A percentile compares a stretch with the other conserved stretches of the same genome.
Conservation (phyloP, 1,140 invertebrate species). For the Watersipora subatra region DNA sequence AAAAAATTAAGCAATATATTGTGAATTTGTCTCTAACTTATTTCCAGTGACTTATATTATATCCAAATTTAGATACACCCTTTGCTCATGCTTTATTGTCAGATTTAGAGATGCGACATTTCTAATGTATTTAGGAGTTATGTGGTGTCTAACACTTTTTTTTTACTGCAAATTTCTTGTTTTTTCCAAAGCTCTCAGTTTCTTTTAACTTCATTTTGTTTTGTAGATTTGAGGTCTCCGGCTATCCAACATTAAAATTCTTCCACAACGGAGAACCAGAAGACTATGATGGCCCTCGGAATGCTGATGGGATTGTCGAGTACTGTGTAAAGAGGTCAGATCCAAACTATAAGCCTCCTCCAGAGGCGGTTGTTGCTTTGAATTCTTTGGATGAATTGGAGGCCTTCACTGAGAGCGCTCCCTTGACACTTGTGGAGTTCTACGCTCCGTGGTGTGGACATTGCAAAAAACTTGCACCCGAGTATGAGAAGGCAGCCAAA, state of each 20-base stretch:
- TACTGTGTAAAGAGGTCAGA: conserved; percentile 47
- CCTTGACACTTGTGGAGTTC: conserved; percentile 49
- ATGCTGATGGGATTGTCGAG: conserved; percentile 40
- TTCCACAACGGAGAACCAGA: conserved; percentile 37
- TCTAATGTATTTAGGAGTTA: no score
- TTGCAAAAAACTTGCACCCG: conserved; percentile 88
- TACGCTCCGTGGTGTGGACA: conserved; percentile 70
- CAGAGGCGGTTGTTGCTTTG: conserved; percentile 45
- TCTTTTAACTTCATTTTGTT: no score
- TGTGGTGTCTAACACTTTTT: no score
- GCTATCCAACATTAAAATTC: conserved; percentile 42
- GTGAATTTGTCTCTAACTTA: no score
- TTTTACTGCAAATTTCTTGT: no score
- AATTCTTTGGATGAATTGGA: conserved; percentile 45
- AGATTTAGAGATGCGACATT: no score
- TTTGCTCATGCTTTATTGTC: no score
- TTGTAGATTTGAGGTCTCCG: conserved; percentile 31
- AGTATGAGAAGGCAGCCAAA: conserved; percentile 84
- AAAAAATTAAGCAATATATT: no score
- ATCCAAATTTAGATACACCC: no score
- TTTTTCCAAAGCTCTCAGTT: no score
- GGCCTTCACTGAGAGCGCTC: conserved; percentile 39
- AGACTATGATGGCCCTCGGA: conserved; percentile 41
- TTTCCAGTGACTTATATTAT: no score
- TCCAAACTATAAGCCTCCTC: conserved; percentile 47